Conservation (phyloP, 1,140 invertebrate species). For the Neodiprion virginianus region DNA sequence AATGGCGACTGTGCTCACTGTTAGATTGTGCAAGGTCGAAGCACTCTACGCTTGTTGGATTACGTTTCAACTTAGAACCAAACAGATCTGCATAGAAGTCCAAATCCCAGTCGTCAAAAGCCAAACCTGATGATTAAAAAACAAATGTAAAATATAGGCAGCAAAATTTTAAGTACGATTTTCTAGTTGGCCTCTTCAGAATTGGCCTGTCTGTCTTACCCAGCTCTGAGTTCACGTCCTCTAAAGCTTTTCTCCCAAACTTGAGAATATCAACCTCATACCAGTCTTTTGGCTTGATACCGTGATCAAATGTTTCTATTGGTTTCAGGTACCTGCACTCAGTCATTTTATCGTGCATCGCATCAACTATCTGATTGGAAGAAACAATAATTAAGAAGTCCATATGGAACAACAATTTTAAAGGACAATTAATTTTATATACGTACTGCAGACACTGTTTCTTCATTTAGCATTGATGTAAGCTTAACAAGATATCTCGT, state of each 20-base stretch:
- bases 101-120: conserved; percentile 89
- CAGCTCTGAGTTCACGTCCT: conserved; percentile 83
- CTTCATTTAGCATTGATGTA: conserved; percentile 41
- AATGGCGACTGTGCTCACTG: conserved; percentile 91
- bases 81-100: conserved; percentile 87
- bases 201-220: conserved; percentile 59
- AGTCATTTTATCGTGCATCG: conserved; percentile 85
- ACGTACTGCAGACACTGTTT: conserved; percentile 58
- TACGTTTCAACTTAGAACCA: conserved; percentile 80
- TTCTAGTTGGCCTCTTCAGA: neutral
- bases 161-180: neutral
- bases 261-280: conserved; percentile 83
- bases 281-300: conserved; percentile 78
- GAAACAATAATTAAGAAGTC: conserved; percentile 19
- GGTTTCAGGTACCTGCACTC: conserved; percentile 79
- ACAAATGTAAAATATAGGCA: conserved; percentile 13
- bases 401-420: conserved; percentile 22
- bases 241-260: conserved; percentile 79
- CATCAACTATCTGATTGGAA: conserved; percentile 64
- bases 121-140: conserved; percentile 67
- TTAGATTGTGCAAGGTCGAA: conserved; percentile 99
- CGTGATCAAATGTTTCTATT: conserved; percentile 72
- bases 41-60: conserved; percentile 97
- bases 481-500: conserved; percentile 78
- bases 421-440: neutral